phyloP scores from a whole-genome alignment of 2,113 vertebrate species.

The Lepus americanus region DNA sequence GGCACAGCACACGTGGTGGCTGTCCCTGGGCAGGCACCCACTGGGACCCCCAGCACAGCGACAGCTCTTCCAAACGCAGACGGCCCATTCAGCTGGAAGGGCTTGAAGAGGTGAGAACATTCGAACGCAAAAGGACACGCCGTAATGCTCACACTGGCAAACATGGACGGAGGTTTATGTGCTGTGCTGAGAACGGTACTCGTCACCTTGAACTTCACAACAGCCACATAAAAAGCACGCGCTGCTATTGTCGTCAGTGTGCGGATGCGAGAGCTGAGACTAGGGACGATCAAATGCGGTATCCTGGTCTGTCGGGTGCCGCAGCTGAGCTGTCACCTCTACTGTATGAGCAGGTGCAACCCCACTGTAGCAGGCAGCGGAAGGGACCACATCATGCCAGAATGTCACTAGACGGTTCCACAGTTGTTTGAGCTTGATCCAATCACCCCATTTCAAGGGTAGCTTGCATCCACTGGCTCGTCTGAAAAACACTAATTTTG shows the following conservation, averaged over 20 bases:
- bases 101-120: background rate
- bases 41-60: background rate
- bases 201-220: background rate
- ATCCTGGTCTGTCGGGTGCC: background rate
- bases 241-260: background rate
- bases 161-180: background rate
- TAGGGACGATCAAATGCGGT: background rate
- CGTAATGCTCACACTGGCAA: no score
- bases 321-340: background rate
- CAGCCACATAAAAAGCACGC: background rate
- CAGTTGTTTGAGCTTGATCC: background rate
- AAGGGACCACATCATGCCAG: background rate
- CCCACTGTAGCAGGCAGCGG: background rate
- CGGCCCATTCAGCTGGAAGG: background rate
- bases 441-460: background rate
- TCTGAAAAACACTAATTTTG: background rate
- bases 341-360: background rate
- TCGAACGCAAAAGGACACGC: background rate
- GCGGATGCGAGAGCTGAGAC: background rate
- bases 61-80: background rate
- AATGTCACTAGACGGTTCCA: background rate
- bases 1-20: fast-evolving
- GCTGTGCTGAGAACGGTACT: background rate
- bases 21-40: background rate
- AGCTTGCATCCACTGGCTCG: background rate